Conservation (phyloP, 2,113 vertebrate species). For the Engraulis encrasicolus region DNA sequence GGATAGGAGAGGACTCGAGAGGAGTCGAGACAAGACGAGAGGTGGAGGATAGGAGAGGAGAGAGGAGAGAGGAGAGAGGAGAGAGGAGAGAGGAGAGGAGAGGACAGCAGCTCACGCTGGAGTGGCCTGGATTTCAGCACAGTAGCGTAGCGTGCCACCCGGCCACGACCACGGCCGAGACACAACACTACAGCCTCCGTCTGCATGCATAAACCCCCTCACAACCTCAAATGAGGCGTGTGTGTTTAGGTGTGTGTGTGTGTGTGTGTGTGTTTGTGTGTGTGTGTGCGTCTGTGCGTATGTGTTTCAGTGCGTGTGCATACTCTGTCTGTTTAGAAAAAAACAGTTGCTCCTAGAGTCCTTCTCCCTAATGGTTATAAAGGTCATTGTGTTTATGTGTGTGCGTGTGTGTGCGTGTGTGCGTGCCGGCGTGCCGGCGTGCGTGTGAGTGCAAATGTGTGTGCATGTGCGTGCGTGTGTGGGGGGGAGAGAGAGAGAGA, state of each 20-base stretch:
- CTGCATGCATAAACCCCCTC: neutral
- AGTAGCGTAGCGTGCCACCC: neutral
- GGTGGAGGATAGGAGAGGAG: no score
- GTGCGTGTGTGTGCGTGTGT: neutral
- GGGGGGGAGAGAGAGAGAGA: no score
- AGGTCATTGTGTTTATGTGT: neutral
- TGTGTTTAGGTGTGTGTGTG: neutral
- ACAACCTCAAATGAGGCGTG: neutral
- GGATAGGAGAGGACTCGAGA: no score
- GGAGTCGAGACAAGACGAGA: no score
- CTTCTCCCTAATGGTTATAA: neutral
- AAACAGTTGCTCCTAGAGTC: neutral
- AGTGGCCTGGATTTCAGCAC: neutral
- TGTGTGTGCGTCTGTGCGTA: neutral
- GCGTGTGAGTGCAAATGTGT: neutral
- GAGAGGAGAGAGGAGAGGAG: no score
- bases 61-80: no score
- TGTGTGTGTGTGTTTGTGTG: neutral
- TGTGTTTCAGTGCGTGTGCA: neutral
- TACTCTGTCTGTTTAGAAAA: neutral
- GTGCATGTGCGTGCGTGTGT: neutral
- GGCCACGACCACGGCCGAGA: neutral
- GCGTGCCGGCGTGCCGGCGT: neutral
- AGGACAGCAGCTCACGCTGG: neutral
- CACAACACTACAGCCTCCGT: neutral